Conservation (phyloP, 1,140 invertebrate species). For the Trichomalopsis sarcophagae region DNA sequence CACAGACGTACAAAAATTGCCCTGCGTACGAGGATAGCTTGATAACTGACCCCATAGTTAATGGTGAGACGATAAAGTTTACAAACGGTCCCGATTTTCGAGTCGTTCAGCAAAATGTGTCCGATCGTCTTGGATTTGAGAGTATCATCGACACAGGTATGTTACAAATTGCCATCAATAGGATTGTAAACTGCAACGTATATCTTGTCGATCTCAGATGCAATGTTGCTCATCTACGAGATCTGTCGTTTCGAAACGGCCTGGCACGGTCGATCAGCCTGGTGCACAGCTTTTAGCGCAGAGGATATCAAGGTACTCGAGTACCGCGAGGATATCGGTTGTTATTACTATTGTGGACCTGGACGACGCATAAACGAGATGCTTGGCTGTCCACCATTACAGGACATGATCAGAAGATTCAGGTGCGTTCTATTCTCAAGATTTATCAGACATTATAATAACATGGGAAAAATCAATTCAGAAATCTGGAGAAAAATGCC, state of each 20-base stretch:
- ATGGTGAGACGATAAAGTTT: slow-evolving; percentile 68
- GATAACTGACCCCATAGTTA: slow-evolving; percentile 53
- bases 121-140: slow-evolving; percentile 68
- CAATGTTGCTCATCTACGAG: slow-evolving; percentile 75
- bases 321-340: slow-evolving; percentile 84
- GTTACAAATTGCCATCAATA: background rate
- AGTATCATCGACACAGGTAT: slow-evolving; percentile 15
- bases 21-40: slow-evolving; percentile 56
- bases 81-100: slow-evolving; percentile 65
- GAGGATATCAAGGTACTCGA: slow-evolving; percentile 83
- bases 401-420: slow-evolving; percentile 81
- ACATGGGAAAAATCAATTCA: too few species aligned
- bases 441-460: too few species aligned
- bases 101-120: slow-evolving; percentile 68
- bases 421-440: slow-evolving; percentile 23
- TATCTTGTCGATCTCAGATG: slow-evolving; percentile 54
- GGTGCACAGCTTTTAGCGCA: slow-evolving; percentile 82
- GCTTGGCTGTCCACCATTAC: slow-evolving; percentile 82
- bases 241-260: slow-evolving; percentile 84
- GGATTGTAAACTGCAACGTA: background rate
- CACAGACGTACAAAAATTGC: slow-evolving; percentile 65
- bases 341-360: slow-evolving; percentile 84
- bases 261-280: slow-evolving; percentile 79
- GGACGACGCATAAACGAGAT: slow-evolving; percentile 78
- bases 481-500: slow-evolving; percentile 52